Evolutionary conservation across 2,113 vertebrate species (phyloP).

Genomic region (Casuarius casuarius): DNA sequence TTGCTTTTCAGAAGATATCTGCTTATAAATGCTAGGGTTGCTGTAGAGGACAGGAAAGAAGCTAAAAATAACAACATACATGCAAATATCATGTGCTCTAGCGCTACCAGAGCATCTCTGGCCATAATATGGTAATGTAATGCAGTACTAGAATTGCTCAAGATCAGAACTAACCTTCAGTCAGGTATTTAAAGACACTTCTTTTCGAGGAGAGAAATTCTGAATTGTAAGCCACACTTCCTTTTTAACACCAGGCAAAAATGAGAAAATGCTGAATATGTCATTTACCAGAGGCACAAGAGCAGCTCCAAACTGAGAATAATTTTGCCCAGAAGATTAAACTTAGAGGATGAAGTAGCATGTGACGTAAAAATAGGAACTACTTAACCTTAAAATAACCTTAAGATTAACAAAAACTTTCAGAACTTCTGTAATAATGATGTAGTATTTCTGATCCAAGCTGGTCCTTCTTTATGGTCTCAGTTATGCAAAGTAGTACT

Average conservation of each 20-base stretch:
- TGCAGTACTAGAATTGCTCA: neutral
- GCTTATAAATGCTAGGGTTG: constrained; percentile 16
- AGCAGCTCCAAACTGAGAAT: neutral
- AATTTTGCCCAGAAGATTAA: neutral
- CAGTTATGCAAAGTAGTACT: neutral
- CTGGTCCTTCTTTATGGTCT: neutral
- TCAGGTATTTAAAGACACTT: neutral
- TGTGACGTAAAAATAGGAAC: neutral
- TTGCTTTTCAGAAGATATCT: neutral
- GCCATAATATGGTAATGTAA: neutral
- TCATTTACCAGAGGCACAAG: neutral
- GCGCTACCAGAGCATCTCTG: neutral
- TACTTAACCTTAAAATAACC: neutral
- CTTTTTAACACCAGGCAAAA: neutral
- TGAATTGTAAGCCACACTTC: neutral
- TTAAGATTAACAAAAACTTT: neutral
- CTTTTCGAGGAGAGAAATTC: neutral
- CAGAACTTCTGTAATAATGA: neutral
- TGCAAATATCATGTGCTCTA: constrained; percentile 8
- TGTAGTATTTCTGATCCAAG: neutral
- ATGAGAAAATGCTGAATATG: neutral
- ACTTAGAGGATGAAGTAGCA: neutral
- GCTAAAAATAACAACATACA: constrained; percentile 37
- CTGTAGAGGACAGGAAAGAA: constrained; percentile 22
- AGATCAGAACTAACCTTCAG: neutral